phyloP scores from a whole-genome alignment of 2,888 invertebrate genomes.

The Cheilosia grossa region DNA sequence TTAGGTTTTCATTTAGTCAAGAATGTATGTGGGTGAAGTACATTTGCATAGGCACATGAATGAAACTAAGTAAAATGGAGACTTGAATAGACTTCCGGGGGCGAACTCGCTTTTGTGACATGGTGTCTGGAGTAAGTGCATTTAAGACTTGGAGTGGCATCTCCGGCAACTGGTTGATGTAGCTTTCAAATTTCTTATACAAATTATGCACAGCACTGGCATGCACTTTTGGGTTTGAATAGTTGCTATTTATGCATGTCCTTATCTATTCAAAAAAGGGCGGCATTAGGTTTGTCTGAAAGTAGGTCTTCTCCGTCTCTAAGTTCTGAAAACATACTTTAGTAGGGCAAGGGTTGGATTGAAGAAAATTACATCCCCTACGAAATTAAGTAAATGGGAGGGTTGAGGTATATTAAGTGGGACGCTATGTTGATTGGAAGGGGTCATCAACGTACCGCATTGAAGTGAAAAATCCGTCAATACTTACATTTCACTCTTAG shows the following conservation, averaged over 20 bases:
- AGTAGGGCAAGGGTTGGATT: too few relatives aligned
- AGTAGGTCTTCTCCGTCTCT: neutral
- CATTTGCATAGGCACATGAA: slow-evolving; percentile 1
- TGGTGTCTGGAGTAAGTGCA: slow-evolving; percentile 12
- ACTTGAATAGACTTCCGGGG: slow-evolving; percentile 19
- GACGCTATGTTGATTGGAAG: too few relatives aligned
- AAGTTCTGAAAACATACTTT: neutral
- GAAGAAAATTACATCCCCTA: too few relatives aligned
- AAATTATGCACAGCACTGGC: neutral
- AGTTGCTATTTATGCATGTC: neutral
- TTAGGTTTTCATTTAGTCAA: slow-evolving; percentile 8
- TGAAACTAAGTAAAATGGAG: slow-evolving; percentile 6
- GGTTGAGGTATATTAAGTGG: too few relatives aligned
- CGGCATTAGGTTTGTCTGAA: neutral
- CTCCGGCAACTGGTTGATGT: neutral
- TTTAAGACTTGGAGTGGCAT: neutral
- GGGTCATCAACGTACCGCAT: too few relatives aligned
- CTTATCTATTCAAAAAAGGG: neutral
- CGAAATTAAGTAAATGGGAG: too few relatives aligned
- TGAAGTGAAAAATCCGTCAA: too few relatives aligned
- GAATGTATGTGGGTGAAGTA: neutral
- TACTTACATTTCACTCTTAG: slow-evolving; percentile 95
- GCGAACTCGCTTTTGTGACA: slow-evolving; percentile 1
- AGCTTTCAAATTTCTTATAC: neutral
- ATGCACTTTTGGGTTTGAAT: neutral